These are phyloP conservation scores for Trachelus tabidus DNA, from an alignment of 2,888 invertebrate species.

Conservation along the genomic window DNA sequence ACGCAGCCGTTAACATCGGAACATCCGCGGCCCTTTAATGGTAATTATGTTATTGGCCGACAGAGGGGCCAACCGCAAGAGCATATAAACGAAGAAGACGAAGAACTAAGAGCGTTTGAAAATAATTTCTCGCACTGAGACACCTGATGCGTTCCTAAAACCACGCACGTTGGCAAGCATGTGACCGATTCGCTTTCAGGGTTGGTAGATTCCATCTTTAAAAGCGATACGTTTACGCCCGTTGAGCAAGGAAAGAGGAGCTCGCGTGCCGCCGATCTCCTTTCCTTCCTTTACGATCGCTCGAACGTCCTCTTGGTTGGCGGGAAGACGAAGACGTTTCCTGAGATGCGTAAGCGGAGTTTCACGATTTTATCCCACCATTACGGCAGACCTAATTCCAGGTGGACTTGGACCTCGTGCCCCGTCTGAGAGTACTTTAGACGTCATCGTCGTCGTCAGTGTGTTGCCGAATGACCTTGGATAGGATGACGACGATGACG, in stretches of 20 bases:
- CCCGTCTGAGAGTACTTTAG: background rate
- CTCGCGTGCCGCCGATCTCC: background rate
- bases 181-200: background rate
- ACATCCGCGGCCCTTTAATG: background rate
- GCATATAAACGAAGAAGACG: background rate
- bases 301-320: background rate
- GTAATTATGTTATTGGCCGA: background rate
- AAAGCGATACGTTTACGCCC: background rate
- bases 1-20: background rate
- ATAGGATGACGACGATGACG: constrained; percentile 30
- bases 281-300: background rate
- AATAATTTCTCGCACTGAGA: background rate
- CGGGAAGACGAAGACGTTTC: background rate
- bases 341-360: background rate
- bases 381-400: background rate
- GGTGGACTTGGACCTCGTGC: background rate
- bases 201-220: background rate
- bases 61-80: background rate
- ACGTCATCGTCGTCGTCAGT: constrained; percentile 4
- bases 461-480: constrained; percentile 29
- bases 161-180: background rate
- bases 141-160: background rate
- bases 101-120: background rate
- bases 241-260: background rate
- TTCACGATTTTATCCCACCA: background rate